Conservation (phyloP, 2,797 vertebrate genomes). For the Helostoma temminkii region DNA sequence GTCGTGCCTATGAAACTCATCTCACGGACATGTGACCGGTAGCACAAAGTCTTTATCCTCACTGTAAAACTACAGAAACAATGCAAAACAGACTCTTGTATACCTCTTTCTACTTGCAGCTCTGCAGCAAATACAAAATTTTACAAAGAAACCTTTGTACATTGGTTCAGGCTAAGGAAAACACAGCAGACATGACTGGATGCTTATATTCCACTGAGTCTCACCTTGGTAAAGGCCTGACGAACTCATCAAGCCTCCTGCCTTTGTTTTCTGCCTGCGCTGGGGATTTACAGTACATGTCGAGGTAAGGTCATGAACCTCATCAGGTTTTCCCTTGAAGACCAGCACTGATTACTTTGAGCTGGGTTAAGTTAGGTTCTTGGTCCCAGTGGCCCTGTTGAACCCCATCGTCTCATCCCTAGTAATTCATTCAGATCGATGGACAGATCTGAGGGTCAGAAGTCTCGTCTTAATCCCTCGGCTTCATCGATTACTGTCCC, state of each 20-base stretch:
- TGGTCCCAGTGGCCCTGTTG: constrained; percentile 19
- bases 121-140: constrained; percentile 14
- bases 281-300: constrained; percentile 5
- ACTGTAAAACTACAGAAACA: background rate
- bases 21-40: background rate
- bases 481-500: constrained; percentile 59
- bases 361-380: constrained; percentile 51
- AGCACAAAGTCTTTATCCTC: background rate
- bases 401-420: constrained; percentile 27
- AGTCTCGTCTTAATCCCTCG: constrained; percentile 34
- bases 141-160: constrained; percentile 3
- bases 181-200: background rate
- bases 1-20: background rate
- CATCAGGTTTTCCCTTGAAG: constrained; percentile 24
- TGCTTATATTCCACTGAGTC: background rate
- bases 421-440: constrained; percentile 57
- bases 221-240: constrained; percentile 2
- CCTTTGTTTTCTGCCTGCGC: constrained; percentile 1
- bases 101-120: background rate
- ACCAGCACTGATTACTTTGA: constrained; percentile 30
- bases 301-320: constrained; percentile 24
- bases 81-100: constrained; percentile 1
- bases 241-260: background rate
- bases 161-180: background rate
- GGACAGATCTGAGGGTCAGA: constrained; percentile 56